Evolutionary conservation across 2,113 vertebrate species (phyloP).

Genomic region (Ginglymostoma cirratum): DNA sequence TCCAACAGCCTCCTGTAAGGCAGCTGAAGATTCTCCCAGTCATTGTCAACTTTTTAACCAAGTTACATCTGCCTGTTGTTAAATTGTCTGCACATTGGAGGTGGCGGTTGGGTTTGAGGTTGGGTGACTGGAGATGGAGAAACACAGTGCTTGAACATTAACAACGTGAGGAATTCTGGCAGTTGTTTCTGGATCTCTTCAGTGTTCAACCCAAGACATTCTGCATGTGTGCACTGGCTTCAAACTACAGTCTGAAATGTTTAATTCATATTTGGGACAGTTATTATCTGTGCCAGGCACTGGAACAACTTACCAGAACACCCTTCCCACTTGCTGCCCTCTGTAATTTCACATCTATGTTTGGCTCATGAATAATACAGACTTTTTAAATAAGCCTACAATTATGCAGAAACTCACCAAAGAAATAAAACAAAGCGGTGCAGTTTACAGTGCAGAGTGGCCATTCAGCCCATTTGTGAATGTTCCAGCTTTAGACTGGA

Average conservation of each 20-base stretch:
- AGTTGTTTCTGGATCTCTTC: neutral
- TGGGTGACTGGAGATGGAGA: neutral
- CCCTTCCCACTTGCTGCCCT: neutral
- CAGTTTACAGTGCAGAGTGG: neutral
- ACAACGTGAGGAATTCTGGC: neutral
- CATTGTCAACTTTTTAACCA: neutral
- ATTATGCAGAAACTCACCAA: neutral
- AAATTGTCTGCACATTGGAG: neutral
- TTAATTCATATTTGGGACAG: neutral
- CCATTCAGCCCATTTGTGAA: neutral
- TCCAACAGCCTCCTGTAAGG: slow-evolving; percentile 1
- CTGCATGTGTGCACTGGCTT: neutral
- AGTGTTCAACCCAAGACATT: neutral
- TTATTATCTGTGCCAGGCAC: neutral
- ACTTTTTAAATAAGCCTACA: neutral
- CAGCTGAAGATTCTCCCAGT: slow-evolving; percentile 10
- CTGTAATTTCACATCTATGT: neutral
- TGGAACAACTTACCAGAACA: neutral
- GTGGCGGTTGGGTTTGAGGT: neutral
- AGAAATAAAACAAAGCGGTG: neutral
- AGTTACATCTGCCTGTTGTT: neutral
- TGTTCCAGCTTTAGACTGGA: neutral
- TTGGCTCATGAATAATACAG: neutral
- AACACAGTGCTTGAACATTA: neutral
- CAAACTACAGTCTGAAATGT: neutral